Percentiles rank a stretch among this genome's conserved stretches.
Conservation (phyloP, 2,113 vertebrate genomes). For the Ictidomys tridecemlineatus region DNA sequence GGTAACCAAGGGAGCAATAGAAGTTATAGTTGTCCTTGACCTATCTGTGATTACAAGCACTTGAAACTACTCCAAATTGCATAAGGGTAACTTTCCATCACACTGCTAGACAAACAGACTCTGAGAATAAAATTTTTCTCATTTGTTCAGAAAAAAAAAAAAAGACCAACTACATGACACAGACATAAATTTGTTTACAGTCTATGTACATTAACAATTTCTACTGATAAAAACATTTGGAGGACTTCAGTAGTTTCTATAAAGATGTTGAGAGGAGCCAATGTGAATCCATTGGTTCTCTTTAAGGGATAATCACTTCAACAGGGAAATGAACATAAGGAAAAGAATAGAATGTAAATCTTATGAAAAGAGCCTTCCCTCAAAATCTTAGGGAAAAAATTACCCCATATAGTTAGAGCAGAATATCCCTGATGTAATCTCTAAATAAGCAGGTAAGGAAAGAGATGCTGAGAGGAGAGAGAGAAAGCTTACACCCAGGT, state of each 20-base stretch:
- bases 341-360: not conserved
- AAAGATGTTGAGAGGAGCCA: not conserved
- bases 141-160: not conserved
- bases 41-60: not conserved
- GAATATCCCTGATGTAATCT: not conserved
- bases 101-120: not conserved
- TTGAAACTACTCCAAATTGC: not conserved
- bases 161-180: not conserved
- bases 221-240: not conserved
- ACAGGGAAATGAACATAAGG: not conserved
- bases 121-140: not conserved
- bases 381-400: not conserved
- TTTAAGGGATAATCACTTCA: not conserved
- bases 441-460: not conserved
- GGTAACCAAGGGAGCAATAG: not conserved
- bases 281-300: not conserved
- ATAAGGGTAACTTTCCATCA: not conserved
- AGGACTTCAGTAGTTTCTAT: not conserved
- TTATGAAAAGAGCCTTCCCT: not conserved
- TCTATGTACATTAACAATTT: not conserved
- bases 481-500: not conserved
- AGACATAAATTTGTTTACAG: not conserved
- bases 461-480: not conserved
- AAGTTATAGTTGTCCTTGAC: not conserved
- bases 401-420: not conserved